Evolutionary conservation across 2,113 vertebrate species (phyloP).

Genomic region (Sphaerodactylus townsendi): DNA sequence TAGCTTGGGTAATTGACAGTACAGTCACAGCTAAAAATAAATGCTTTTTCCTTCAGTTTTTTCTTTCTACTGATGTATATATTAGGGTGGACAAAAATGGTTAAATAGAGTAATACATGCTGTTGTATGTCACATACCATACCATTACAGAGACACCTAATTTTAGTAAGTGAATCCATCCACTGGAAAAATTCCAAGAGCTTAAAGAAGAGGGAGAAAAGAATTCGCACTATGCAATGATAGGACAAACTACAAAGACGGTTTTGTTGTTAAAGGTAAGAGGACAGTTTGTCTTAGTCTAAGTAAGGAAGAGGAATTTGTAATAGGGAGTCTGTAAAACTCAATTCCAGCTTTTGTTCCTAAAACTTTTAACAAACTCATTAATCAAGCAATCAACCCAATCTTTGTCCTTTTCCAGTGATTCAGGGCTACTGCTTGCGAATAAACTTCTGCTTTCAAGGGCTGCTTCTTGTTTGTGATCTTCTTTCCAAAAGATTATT

Average conservation of each 20-base stretch:
- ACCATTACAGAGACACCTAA: neutral
- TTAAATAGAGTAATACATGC: neutral
- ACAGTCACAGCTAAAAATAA: neutral
- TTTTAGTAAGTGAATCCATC: constrained; percentile 12
- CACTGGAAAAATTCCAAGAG: neutral
- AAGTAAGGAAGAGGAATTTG: no score
- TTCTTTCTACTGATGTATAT: neutral
- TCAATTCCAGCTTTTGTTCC: neutral
- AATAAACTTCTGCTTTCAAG: neutral
- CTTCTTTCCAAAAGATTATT: neutral
- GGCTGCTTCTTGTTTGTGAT: no score
- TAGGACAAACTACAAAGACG: neutral
- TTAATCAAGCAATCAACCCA: no score
- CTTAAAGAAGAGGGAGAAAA: neutral
- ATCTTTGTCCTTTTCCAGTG: neutral
- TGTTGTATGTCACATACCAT: neutral
- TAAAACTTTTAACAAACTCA: neutral
- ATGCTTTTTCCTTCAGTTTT: neutral
- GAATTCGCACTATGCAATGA: neutral
- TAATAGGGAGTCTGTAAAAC: neutral
- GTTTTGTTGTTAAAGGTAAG: neutral
- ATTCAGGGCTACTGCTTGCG: neutral
- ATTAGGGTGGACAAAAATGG: neutral
- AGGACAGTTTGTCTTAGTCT: neutral
- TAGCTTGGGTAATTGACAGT: neutral